phyloP scores from a whole-genome alignment of 2,888 invertebrate species.

The Lasioglossum vierecki region DNA sequence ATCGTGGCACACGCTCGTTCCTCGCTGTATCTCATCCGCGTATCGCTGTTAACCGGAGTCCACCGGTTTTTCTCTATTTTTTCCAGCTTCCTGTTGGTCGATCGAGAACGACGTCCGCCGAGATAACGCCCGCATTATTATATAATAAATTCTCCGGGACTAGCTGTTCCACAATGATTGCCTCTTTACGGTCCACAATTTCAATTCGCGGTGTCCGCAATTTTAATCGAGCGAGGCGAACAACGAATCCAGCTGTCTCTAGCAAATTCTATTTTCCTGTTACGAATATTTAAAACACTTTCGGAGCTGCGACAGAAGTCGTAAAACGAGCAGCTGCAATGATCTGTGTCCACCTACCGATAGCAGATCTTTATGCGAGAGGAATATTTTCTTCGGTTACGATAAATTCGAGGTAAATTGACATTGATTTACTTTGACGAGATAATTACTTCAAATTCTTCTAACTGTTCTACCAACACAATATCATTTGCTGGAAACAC shows the following conservation, averaged over 20 bases:
- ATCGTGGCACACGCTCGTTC: not conserved
- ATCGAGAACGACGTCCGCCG: conserved; percentile 23
- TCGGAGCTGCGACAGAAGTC: not conserved
- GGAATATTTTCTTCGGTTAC: not conserved
- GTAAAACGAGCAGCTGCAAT: not conserved
- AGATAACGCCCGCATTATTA: conserved; percentile 23
- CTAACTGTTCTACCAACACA: not conserved
- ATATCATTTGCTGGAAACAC: too few species aligned
- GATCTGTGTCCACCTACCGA: not conserved
- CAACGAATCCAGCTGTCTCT: not conserved
- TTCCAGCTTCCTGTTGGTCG: conserved; percentile 29
- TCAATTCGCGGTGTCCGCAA: not conserved
- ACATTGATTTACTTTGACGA: not conserved
- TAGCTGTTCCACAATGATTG: not conserved
- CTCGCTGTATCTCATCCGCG: conserved; percentile 13
- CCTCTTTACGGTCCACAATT: not conserved
- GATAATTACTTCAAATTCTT: not conserved
- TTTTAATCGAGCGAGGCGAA: not conserved
- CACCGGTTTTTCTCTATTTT: conserved; percentile 12
- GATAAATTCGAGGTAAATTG: too few species aligned
- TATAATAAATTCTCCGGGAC: conserved; percentile 26
- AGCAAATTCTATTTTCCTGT: not conserved
- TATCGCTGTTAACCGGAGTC: conserved; percentile 14
- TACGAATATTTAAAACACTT: not conserved
- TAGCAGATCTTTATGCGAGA: not conserved